Conservation (phyloP, 2,113 vertebrate genomes). For the Solenodon paradoxus region DNA sequence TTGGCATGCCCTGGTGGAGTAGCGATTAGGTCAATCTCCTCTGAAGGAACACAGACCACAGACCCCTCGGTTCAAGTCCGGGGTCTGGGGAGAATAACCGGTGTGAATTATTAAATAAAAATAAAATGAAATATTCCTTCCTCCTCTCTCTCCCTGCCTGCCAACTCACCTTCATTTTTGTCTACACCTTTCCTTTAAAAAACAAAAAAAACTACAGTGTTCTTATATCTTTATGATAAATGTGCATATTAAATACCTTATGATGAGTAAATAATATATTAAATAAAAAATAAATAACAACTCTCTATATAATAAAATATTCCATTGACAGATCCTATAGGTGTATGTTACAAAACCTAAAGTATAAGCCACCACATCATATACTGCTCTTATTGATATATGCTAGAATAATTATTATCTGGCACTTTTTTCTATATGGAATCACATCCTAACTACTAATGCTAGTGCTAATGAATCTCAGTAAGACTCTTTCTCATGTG, state of each 20-base stretch:
- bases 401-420: background rate
- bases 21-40: no score
- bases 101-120: no score
- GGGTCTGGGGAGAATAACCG: no score
- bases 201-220: no score
- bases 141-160: no score
- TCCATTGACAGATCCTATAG: background rate
- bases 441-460: background rate
- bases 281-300: background rate
- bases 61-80: no score
- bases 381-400: background rate
- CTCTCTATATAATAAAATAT: background rate
- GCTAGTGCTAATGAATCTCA: background rate
- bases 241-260: background rate
- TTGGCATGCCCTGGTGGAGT: no score
- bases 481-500: background rate
- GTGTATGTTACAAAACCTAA: background rate
- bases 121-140: no score
- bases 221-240: background rate
- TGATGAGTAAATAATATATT: background rate
- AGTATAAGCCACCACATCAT: background rate
- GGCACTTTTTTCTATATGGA: background rate
- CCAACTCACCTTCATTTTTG: no score
- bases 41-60: no score
- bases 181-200: no score